phyloP scores from a whole-genome alignment of 2,888 invertebrate genomes.

The Lithophane leautieri region DNA sequence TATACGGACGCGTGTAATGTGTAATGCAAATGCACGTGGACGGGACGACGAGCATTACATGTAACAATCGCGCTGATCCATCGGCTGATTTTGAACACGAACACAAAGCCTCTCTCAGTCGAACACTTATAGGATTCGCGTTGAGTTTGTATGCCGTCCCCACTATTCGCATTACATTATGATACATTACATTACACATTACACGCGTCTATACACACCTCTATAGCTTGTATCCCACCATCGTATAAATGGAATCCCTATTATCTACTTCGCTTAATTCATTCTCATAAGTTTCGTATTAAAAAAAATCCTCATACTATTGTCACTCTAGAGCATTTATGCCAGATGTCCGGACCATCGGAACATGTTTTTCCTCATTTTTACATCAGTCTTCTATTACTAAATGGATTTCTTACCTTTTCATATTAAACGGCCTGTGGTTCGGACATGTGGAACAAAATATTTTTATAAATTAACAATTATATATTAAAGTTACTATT shows the following conservation, averaged over 20 bases:
- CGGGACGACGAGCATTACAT: too few relatives aligned
- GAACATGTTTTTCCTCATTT: conserved; percentile 36
- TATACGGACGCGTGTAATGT: too few relatives aligned
- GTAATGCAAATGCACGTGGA: too few relatives aligned
- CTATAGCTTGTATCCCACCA: not conserved
- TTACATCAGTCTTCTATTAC: conserved; percentile 32
- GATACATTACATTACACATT: too few relatives aligned
- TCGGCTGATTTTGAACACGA: too few relatives aligned
- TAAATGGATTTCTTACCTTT: conserved; percentile 62
- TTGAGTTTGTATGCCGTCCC: too few relatives aligned
- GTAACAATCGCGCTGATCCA: too few relatives aligned
- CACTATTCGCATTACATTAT: too few relatives aligned
- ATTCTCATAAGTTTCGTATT: not conserved
- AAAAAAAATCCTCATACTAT: conserved; percentile 32
- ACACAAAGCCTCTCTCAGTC: too few relatives aligned
- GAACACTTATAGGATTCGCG: too few relatives aligned
- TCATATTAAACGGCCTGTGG: conserved; percentile 61
- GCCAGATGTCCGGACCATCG: conserved; percentile 48
- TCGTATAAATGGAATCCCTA: not conserved
- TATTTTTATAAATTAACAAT: conserved; percentile 53
- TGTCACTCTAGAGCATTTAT: conserved; percentile 22
- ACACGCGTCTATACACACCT: too few relatives aligned
- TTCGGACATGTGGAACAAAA: conserved; percentile 65
- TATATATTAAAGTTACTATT: conserved; percentile 13
- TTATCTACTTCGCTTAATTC: not conserved